phyloP scores from a whole-genome alignment of 2,888 invertebrate genomes.

The Eurois occulta region DNA sequence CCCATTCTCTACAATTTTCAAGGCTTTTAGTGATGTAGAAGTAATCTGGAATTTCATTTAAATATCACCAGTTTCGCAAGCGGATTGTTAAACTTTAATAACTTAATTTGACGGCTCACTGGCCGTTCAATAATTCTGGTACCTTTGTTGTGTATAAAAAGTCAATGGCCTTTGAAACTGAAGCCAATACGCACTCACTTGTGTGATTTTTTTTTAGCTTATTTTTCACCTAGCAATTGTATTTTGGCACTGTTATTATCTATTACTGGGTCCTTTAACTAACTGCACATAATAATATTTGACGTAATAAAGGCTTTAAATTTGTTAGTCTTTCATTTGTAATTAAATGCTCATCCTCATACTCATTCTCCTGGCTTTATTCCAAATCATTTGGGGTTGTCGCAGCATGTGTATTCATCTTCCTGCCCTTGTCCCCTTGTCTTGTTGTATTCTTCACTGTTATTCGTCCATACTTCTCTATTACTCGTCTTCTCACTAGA shows the following conservation, averaged over 20 bases:
- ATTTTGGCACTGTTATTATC: not conserved
- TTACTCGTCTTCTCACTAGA: too few relatives aligned
- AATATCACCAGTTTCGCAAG: slow-evolving; percentile 16
- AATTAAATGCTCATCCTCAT: too few relatives aligned
- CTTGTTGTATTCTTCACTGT: too few relatives aligned
- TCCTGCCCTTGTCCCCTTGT: too few relatives aligned
- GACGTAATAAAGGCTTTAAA: not conserved
- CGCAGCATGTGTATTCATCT: too few relatives aligned
- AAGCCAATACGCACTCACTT: not conserved
- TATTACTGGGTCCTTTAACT: not conserved
- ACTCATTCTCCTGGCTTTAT: too few relatives aligned
- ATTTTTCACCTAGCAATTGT: not conserved
- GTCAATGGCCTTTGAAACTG: slow-evolving; percentile 1
- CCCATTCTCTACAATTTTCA: not conserved
- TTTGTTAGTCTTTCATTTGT: too few relatives aligned
- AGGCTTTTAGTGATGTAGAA: slow-evolving; percentile 11
- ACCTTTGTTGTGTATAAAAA: not conserved
- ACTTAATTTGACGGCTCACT: slow-evolving; percentile 38
- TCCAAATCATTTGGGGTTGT: too few relatives aligned
- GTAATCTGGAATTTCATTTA: slow-evolving; percentile 36
- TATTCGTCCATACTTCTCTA: too few relatives aligned
- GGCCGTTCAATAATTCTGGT: slow-evolving; percentile 5
- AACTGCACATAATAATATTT: too few relatives aligned
- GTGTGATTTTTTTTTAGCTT: not conserved
- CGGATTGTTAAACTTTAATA: slow-evolving; percentile 28